A percentile compares a stretch with the other conserved stretches of the same genome.
Evolutionary conservation across 2,113 vertebrate genomes (phyloP).

Genomic region (Mesoclemmys tuberculata): DNA sequence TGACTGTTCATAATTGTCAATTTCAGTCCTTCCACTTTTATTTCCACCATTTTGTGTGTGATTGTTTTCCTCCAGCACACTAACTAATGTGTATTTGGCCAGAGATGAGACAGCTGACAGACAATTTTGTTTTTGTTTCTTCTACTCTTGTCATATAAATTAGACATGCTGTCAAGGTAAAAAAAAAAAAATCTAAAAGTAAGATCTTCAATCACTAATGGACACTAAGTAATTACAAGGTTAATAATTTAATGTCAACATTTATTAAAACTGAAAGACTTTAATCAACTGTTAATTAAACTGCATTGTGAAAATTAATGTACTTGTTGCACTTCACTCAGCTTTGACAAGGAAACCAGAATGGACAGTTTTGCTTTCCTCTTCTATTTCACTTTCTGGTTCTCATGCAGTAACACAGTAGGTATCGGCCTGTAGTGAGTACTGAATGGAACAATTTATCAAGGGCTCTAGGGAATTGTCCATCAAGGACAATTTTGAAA

Average conservation of each 20-base stretch:
- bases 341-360: rapidly evolving
- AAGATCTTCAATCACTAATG: not conserved
- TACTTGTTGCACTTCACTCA: not conserved
- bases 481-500: not conserved
- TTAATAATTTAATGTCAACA: slow-evolving; percentile 12
- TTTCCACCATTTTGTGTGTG: not conserved
- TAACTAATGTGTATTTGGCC: slow-evolving; percentile 45
- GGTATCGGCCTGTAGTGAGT: not conserved
- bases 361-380: not conserved
- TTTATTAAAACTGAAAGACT: not conserved
- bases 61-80: not conserved
- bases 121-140: slow-evolving; percentile 35
- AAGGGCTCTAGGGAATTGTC: not conserved
- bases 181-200: slow-evolving; percentile 35
- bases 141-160: not conserved
- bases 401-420: not conserved
- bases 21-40: not conserved
- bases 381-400: not conserved
- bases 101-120: slow-evolving; percentile 48
- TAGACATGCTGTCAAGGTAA: slow-evolving; percentile 32
- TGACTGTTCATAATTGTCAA: not conserved
- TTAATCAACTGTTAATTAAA: not conserved
- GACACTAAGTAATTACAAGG: slow-evolving; percentile 48
- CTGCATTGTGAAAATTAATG: not conserved
- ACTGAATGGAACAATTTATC: not conserved